Evolutionary conservation across 2,113 vertebrate species (phyloP).

Genomic region (Orthonyx spaldingii): DNA sequence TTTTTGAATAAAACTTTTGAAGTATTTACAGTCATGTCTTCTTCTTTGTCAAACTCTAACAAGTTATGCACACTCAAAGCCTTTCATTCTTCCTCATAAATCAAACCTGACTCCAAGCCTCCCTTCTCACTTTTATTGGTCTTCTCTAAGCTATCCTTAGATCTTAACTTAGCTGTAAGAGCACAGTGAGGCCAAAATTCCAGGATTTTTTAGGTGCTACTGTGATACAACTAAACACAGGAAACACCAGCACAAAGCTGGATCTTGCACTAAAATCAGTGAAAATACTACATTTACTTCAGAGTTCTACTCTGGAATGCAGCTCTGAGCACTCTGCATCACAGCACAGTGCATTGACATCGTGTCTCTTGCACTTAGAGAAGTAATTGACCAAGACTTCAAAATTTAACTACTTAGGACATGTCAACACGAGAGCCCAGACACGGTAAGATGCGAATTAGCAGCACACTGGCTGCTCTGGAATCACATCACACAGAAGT

Average conservation of each 20-base stretch:
- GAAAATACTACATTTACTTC: neutral
- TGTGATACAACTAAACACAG: neutral
- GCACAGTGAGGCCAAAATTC: neutral
- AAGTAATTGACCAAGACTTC: neutral
- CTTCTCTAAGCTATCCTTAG: neutral
- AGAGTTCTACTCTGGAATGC: neutral
- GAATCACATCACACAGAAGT: neutral
- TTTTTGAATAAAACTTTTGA: slow-evolving; percentile 26
- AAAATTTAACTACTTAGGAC: neutral
- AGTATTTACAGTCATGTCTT: slow-evolving; percentile 23
- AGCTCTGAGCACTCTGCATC: neutral
- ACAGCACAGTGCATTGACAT: neutral
- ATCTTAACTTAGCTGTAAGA: neutral
- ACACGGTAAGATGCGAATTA: neutral
- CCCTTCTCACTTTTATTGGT: neutral
- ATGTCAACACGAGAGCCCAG: neutral
- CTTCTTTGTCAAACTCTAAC: neutral
- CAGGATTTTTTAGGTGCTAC: neutral
- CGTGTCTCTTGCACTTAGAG: neutral
- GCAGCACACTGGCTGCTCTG: neutral
- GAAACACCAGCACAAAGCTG: neutral
- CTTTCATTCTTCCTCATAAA: neutral
- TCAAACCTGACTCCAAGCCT: slow-evolving; percentile 1
- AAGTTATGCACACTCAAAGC: neutral
- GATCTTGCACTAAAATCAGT: neutral